Conservation (phyloP, 1,140 invertebrate species). For the Drosophila kepulauana region DNA sequence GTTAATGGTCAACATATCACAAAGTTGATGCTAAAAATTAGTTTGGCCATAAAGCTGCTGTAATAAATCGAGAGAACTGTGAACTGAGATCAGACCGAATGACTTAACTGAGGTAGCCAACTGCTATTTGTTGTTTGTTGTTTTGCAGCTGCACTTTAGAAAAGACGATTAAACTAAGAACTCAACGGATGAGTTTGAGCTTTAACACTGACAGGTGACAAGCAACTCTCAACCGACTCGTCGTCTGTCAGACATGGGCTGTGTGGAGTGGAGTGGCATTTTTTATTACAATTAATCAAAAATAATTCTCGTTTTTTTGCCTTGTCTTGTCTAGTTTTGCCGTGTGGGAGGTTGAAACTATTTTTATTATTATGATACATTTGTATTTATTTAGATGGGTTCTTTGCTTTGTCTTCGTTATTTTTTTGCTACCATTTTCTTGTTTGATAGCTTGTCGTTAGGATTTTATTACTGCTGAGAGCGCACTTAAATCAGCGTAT, state of each 20-base stretch:
- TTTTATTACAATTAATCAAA: conserved; percentile 49
- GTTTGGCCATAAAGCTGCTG: conserved; percentile 29
- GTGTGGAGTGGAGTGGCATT: conserved; percentile 32
- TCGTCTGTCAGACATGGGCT: conserved; percentile 8
- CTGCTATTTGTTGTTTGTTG: neutral
- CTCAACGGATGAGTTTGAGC: conserved; percentile 25
- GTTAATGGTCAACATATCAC: conserved; percentile 66
- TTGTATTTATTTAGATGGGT: conserved; percentile 46
- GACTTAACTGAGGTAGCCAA: conserved; percentile 34
- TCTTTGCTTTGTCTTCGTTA: conserved; percentile 38
- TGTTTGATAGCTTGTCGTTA: conserved; percentile 42
- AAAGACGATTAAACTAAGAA: conserved; percentile 28
- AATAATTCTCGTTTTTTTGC: conserved; percentile 11
- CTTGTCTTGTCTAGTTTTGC: conserved; percentile 14
- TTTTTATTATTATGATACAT: conserved; percentile 33
- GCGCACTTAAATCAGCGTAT: conserved; percentile 60
- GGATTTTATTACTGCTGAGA: conserved; percentile 68
- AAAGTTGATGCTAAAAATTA: conserved; percentile 40
- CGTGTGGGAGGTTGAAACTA: conserved; percentile 42
- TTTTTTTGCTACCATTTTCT: conserved; percentile 18
- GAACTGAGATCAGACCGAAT: conserved; percentile 26
- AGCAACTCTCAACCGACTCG: neutral
- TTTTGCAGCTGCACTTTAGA: conserved; percentile 36
- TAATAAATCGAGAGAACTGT: conserved; percentile 30
- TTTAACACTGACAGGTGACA: conserved; percentile 41